Evolutionary conservation across 2,113 vertebrate species (phyloP), one percentile per base, ranked within the genome.

Genomic region (Thymallus thymallus): DNA sequence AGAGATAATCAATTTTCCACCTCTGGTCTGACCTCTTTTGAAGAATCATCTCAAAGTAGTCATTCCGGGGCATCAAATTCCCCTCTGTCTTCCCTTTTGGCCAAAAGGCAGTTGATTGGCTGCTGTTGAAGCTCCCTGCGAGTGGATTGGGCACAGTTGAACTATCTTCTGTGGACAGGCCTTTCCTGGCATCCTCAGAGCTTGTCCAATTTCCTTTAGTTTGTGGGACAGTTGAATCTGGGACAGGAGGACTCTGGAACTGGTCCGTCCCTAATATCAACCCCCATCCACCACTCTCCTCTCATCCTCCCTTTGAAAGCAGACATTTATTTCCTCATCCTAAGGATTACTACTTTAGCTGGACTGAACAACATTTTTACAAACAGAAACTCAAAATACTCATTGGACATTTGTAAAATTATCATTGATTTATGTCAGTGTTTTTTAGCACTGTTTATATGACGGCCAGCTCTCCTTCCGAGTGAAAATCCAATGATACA

Each of bases 191-290:
- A 64, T 26, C 24, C 24, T 16, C 62, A 30, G 24, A 64, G 26
- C 24, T 23, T 29, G 16, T 30, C 24, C 62, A 30, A 64, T 30
- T 30, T 64, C 62, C 62, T 6, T 30, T 62, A 14, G 60, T 24
- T 64, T 26, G 61, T 26, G 10, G 61, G 61, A 63, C 61, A 64
- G 24, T 29, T 64, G 29, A 30, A 64, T 64, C 12, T 64, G 62
- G 62, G 62, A 16, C 62, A 64, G 24, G 4, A 64, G 24, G 62
- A 64, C 29, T 24, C 24, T 30, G 26, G 24, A 64, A 16, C 22
- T 62, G 60, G 60, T 62, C 58, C 23, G 12, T 61, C 23, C 60
- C 22, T 5, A 62, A 62, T 24, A 62, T 62, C 22, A 24, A 41
- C 60, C 60, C 23, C 9, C 35, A 0, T 41, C 60, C 60, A 62